A percentile compares a stretch with the other conserved stretches of the same genome.
Evolutionary conservation across 2,113 vertebrate species (phyloP).

Genomic region (Salvelinus fontinalis): DNA sequence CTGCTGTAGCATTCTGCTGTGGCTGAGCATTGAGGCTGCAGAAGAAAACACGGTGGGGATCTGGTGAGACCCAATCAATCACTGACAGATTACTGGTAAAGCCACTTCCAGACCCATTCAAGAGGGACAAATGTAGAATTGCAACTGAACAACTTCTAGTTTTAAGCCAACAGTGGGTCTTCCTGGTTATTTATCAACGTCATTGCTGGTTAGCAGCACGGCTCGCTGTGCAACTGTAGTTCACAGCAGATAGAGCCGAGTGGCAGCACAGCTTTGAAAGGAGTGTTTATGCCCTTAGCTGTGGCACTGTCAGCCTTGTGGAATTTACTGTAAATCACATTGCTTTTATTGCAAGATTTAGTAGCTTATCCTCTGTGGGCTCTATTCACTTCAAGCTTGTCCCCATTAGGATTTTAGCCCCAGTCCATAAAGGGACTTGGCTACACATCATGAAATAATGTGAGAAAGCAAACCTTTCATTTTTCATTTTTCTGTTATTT

Average conservation of each 20-base stretch:
- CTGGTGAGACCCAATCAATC: slow-evolving; percentile 97
- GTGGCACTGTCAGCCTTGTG: slow-evolving; percentile 98
- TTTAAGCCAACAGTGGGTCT: slow-evolving; percentile 99
- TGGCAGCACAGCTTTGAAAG: slow-evolving; percentile 92
- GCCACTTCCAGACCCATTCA: slow-evolving; percentile 99
- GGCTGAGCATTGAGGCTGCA: slow-evolving; percentile 69
- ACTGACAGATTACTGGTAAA: slow-evolving; percentile 99
- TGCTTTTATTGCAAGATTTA: slow-evolving; percentile 99
- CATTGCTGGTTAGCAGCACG: slow-evolving; percentile 93
- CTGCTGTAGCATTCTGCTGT: slow-evolving; percentile 79
- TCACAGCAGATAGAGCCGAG: slow-evolving; percentile 92
- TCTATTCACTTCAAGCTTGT: slow-evolving; percentile 99
- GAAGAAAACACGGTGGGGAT: slow-evolving; percentile 83
- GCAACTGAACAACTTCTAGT: slow-evolving; percentile 99
- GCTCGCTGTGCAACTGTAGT: slow-evolving; percentile 94
- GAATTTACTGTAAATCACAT: slow-evolving; percentile 99
- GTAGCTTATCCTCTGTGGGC: slow-evolving; percentile 99
- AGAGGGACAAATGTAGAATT: slow-evolving; percentile 99
- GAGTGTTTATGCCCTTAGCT: slow-evolving; percentile 99
- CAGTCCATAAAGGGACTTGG: slow-evolving; percentile 93
- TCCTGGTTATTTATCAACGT: slow-evolving; percentile 99
- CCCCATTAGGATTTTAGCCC: slow-evolving; percentile 99
- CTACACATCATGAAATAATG: slow-evolving; percentile 97
- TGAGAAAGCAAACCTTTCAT: slow-evolving; percentile 91
- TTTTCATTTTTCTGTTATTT: slow-evolving; percentile 77